Evolutionary conservation across 2,797 vertebrate genomes (phyloP), one percentile per base, ranked within the genome.

Genomic region (Molossus molossus): DNA sequence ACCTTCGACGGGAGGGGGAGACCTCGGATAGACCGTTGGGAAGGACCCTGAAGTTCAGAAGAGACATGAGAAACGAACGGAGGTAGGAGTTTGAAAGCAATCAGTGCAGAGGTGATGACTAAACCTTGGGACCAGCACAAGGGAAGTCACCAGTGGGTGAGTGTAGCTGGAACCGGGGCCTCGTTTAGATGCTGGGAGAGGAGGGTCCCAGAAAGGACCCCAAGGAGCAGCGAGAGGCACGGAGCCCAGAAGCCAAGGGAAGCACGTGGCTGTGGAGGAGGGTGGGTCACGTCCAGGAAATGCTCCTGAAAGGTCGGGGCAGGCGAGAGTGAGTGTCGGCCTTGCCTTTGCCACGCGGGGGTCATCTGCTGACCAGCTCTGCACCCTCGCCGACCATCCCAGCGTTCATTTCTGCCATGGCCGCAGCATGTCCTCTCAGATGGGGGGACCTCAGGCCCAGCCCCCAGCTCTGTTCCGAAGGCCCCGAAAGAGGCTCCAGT

Each of bases 251-350:
- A 82, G 8, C 10, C 0, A 5, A 13, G 29, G 8, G n/a, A 5
- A 9, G 21, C 9, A 17, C 1, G 2, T 29, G 18, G 4, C 55
- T 29, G 1, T 0, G 0, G 45, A 60, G 3, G 5, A 7, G 75
- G 2, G 1, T 0, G 13, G 29, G 8, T 25, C 40, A 8, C 3
- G 18, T 0, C 3, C 0, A 3, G 55, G 1, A 0, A 9, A 8
- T 7, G 53, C 23, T 76, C 57, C 40, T 4, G 5, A 15, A 29
- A 75, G 27, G 53, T 10, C 0, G 1, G 27, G 69, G 60, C 21
- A 12, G 14, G 55, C 2, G 23, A 14, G 75, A 4, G 4, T 1
- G 25, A 9, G 18, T 1, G 0, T 0, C 0, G 67, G 50, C 60
- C 23, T n/a, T 65, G 82, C 57, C 10, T 10, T n/a, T 53, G 73